Percentiles rank a stretch among this genome's conserved stretches.
Conservation (phyloP, 53 echinoderm and acorn worm genomes). For the Apostichopus leukothele region DNA sequence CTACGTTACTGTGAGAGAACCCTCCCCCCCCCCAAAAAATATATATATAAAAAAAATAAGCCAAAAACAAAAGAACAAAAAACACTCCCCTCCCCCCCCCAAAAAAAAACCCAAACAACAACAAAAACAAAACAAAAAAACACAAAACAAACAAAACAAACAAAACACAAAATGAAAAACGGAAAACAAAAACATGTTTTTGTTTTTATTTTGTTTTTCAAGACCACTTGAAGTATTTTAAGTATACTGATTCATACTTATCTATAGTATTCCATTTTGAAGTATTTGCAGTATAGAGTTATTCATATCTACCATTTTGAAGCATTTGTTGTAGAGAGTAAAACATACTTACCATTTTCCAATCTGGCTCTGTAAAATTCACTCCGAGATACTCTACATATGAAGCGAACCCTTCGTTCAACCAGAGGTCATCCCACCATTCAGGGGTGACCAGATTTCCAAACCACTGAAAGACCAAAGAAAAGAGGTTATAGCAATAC, state of each 20-base stretch:
- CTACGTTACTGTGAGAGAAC: not conserved
- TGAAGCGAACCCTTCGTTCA: constrained; percentile 94
- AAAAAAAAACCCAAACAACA: no score
- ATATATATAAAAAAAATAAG: no score
- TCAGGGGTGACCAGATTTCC: constrained; percentile 91
- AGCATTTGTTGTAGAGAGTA: not conserved
- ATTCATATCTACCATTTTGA: not conserved
- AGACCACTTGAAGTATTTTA: not conserved
- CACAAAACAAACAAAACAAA: no score
- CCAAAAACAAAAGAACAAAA: no score
- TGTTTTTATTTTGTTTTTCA: not conserved
- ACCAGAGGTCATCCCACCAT: constrained; percentile 99
- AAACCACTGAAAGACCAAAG: constrained; percentile 76
- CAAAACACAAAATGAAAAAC: no score
- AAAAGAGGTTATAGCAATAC: not conserved
- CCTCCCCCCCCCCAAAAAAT: no score
- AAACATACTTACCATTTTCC: constrained; percentile 71
- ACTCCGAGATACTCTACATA: constrained; percentile 83
- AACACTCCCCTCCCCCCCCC: no score
- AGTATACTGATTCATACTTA: not conserved
- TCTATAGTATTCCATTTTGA: not conserved
- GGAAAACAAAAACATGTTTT: not conserved
- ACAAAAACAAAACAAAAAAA: no score
- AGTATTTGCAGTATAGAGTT: not conserved
- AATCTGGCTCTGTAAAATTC: constrained; percentile 58